phyloP scores from a whole-genome alignment of 2,113 vertebrate species.

The Oncorhynchus clarkii region DNA sequence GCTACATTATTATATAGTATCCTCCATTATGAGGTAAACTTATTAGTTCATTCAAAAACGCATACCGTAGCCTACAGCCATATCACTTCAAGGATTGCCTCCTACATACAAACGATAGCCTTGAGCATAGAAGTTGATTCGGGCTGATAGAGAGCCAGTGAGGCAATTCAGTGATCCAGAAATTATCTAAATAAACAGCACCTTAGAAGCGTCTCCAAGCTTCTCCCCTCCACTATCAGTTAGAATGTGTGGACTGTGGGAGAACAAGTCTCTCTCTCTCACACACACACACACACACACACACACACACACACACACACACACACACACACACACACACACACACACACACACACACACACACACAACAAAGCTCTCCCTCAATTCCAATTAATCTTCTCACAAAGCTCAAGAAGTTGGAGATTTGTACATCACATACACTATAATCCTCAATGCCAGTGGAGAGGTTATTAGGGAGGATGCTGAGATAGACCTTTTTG shows the following conservation, averaged over 20 bases:
- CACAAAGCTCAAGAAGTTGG: neutral
- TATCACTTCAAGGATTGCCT: neutral
- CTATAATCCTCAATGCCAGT: neutral
- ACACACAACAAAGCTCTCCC: neutral
- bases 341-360: neutral
- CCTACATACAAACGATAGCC: neutral
- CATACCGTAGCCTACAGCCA: neutral
- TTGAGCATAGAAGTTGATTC: neutral
- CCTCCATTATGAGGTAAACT: neutral
- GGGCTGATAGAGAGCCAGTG: neutral
- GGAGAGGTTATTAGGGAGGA: conserved; percentile 1
- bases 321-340: too few relatives aligned
- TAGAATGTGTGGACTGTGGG: neutral
- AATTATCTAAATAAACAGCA: neutral
- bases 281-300: too few relatives aligned
- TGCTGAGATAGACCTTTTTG: neutral
- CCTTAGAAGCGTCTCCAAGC: neutral
- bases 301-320: too few relatives aligned
- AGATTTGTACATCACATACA: neutral
- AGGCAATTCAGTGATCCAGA: neutral
- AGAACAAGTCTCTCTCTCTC: too few relatives aligned
- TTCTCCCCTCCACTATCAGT: neutral
- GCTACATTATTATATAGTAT: too few relatives aligned
- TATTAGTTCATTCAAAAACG: neutral
- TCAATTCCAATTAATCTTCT: neutral